Percentiles rank a stretch among this genome's conserved stretches.
Conservation (phyloP, 2,888 invertebrate species). For the Tuta absoluta region DNA sequence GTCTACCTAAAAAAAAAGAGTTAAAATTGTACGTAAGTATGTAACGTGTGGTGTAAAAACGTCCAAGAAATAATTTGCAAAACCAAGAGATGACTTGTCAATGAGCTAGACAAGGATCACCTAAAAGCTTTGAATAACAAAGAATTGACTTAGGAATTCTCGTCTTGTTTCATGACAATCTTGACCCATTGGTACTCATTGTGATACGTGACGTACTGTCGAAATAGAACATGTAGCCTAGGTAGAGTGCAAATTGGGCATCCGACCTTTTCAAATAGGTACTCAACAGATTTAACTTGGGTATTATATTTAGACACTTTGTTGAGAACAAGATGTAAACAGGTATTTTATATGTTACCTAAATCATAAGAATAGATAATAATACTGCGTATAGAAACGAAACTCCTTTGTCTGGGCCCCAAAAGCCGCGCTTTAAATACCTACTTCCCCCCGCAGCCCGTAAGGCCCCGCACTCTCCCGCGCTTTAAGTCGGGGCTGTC, state of each 20-base stretch:
- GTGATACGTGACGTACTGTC: not conserved
- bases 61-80: too few relatives aligned
- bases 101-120: not conserved
- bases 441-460: too few relatives aligned
- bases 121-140: not conserved
- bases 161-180: not conserved
- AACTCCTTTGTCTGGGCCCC: too few relatives aligned
- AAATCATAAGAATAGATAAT: too few relatives aligned
- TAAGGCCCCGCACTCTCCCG: too few relatives aligned
- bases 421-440: too few relatives aligned
- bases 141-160: not conserved
- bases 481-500: too few relatives aligned
- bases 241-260: not conserved
- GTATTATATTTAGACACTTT: not conserved
- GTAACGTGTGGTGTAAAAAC: too few relatives aligned
- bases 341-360: too few relatives aligned
- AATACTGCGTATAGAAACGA: too few relatives aligned
- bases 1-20: too few relatives aligned
- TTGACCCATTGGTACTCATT: slow-evolving; percentile 5
- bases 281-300: not conserved
- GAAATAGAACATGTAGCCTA: not conserved
- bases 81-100: not conserved
- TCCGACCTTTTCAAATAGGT: not conserved
- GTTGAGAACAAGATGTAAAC: too few relatives aligned
- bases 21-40: not conserved